Evolutionary conservation across 2,797 vertebrate species (phyloP).

Genomic region (Leucoraja ocellata): DNA sequence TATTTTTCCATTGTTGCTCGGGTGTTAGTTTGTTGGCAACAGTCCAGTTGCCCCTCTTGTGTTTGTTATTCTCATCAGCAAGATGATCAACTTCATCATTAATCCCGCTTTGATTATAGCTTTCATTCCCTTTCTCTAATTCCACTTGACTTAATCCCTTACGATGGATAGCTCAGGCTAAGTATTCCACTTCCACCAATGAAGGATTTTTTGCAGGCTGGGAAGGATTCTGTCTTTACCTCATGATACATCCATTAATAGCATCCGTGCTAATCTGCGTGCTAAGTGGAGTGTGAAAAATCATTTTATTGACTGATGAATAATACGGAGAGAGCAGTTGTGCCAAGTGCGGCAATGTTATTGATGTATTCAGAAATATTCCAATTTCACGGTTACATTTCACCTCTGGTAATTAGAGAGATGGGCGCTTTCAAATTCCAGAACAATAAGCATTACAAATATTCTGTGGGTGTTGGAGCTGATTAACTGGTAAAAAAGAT

Average conservation of each 20-base stretch:
- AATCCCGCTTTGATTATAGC: no score
- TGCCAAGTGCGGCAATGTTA: neutral
- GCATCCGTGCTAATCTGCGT: neutral
- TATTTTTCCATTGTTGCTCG: neutral
- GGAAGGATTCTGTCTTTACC: neutral
- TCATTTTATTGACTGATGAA: neutral
- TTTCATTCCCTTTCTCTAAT: no score
- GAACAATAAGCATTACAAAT: slow-evolving; percentile 12
- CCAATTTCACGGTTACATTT: neutral
- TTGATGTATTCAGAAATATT: slow-evolving; percentile 17
- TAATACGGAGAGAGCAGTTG: neutral
- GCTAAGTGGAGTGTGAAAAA: neutral
- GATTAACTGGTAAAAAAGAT: neutral
- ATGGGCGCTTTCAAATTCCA: neutral
- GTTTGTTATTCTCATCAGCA: no score
- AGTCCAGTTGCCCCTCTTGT: no score
- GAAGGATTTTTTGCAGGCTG: neutral
- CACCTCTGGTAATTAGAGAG: neutral
- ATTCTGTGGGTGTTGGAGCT: neutral
- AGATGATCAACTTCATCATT: no score
- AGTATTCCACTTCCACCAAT: no score
- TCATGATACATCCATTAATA: neutral
- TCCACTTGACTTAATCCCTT: no score
- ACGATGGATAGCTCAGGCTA: no score
- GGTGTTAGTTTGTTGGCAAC: neutral